These are phyloP conservation scores for Fragum sueziense DNA, from an alignment of 2,888 invertebrate genomes.

Conservation along the genomic window DNA sequence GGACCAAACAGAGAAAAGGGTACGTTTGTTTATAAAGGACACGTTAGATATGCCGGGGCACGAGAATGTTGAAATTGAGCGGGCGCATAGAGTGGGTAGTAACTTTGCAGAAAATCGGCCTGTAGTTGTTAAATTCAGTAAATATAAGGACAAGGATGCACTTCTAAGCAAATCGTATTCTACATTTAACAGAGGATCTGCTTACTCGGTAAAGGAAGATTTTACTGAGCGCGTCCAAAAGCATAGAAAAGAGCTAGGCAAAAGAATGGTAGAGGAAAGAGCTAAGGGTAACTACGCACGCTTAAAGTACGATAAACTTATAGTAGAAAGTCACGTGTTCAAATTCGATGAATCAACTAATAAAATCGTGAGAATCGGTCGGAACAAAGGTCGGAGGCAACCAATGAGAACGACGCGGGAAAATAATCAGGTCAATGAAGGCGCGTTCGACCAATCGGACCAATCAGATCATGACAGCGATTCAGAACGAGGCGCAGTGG, in stretches of 20 bases:
- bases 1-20: not conserved
- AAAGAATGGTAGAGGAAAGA: conserved; percentile 17
- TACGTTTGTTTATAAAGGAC: conserved; percentile 13
- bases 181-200: conserved; percentile 1
- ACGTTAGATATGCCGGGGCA: conserved; percentile 11
- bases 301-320: conserved; percentile 31
- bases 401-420: not conserved
- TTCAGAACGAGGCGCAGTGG: not conserved
- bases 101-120: conserved; percentile 8
- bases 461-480: not conserved
- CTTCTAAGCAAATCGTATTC: conserved; percentile 11
- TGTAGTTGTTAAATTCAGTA: conserved; percentile 31
- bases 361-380: conserved; percentile 6
- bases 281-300: conserved; percentile 16
- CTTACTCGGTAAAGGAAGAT: conserved; percentile 26
- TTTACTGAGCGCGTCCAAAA: conserved; percentile 13
- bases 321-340: conserved; percentile 14
- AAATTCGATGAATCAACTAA: conserved; percentile 24
- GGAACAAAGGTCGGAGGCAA: not conserved
- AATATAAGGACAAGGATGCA: conserved; percentile 28
- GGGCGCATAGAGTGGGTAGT: conserved; percentile 29
- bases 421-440: too few species aligned
- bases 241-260: conserved; percentile 19
- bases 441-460: not conserved
- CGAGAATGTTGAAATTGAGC: conserved; percentile 24